These are phyloP conservation scores for Ectobius pallidus DNA, from an alignment of 2,888 invertebrate genomes.

Conservation along the genomic window DNA sequence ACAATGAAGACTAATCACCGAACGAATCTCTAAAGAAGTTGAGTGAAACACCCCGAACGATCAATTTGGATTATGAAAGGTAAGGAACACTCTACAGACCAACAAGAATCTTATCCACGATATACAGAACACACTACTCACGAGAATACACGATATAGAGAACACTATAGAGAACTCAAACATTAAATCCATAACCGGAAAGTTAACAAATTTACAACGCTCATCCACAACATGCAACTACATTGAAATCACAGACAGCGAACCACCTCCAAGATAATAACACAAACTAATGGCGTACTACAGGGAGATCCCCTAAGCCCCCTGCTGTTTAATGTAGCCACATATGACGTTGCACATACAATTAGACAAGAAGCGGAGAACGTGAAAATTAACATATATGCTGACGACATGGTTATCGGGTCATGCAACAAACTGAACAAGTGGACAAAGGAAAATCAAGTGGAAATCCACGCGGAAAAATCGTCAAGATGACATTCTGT, in stretches of 20 bases:
- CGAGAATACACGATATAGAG: neutral
- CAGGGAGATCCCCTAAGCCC: neutral
- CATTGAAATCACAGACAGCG: neutral
- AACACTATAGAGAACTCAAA: neutral
- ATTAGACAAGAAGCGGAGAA: neutral
- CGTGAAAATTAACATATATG: neutral
- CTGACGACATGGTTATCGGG: constrained; percentile 2
- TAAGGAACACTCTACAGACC: neutral
- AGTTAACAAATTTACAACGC: neutral
- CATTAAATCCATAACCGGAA: neutral
- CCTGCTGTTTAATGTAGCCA: neutral
- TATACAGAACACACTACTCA: neutral
- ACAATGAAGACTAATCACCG: neutral
- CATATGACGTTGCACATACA: neutral
- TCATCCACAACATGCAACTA: neutral
- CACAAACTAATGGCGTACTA: neutral
- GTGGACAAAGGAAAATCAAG: neutral
- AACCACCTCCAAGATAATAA: neutral
- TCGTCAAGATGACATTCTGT: neutral
- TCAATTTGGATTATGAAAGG: neutral
- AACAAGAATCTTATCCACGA: neutral
- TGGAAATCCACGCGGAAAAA: neutral
- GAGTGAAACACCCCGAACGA: neutral
- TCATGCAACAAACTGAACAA: neutral
- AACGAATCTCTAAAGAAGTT: constrained; percentile 2